A percentile compares a stretch with the other conserved stretches of the same genome.
Evolutionary conservation across 2,888 invertebrate genomes (phyloP).

Genomic region (Drosophila fulvimacula): DNA sequence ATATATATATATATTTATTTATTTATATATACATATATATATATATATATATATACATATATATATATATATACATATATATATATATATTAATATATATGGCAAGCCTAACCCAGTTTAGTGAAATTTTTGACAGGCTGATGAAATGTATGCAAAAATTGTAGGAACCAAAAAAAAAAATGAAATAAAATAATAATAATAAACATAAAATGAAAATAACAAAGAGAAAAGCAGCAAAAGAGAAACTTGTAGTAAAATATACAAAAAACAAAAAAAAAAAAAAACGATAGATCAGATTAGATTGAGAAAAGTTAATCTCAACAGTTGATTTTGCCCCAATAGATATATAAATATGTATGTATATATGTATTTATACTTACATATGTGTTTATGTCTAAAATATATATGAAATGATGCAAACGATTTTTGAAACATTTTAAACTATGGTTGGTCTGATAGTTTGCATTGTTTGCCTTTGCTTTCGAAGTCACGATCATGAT

Average conservation of each 20-base stretch:
- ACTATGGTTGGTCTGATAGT: constrained; percentile 44
- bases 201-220: constrained; percentile 24
- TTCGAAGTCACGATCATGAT: constrained; percentile 23
- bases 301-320: constrained; percentile 45
- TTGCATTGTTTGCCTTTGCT: constrained; percentile 27
- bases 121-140: constrained; percentile 75
- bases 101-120: constrained; percentile 73
- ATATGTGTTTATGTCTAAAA: constrained; percentile 10
- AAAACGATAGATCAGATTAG: constrained; percentile 58
- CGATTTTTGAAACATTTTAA: constrained; percentile 54
- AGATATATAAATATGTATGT: constrained; percentile 36
- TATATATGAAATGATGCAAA: constrained; percentile 30
- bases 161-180: constrained; percentile 40
- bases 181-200: constrained; percentile 24
- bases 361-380: constrained; percentile 36
- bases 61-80: constrained; percentile 48
- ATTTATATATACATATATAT: constrained; percentile 49
- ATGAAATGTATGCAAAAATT: constrained; percentile 44
- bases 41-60: constrained; percentile 43
- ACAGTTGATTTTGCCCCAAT: constrained; percentile 53
- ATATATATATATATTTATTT: constrained; percentile 40
- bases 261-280: constrained; percentile 50
- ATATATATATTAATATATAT: constrained; percentile 50
- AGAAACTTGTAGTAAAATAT: constrained; percentile 77
- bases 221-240: constrained; percentile 44